These are phyloP conservation scores for Tragelaphus scriptus DNA, from an alignment of 2,113 vertebrate genomes.

Conservation along the genomic window DNA sequence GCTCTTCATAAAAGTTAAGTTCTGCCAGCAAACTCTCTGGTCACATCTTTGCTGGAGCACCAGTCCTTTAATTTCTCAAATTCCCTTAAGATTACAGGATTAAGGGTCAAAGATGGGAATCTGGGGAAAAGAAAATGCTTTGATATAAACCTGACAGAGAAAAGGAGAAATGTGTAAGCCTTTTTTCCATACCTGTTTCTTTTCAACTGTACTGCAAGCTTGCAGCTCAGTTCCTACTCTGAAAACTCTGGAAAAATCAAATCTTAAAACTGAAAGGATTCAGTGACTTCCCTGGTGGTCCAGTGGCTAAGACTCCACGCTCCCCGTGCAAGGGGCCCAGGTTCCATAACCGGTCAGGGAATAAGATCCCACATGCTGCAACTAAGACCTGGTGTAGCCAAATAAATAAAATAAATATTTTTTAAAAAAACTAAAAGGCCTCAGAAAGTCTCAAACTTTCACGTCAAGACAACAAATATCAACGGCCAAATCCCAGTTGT, in stretches of 20 bases:
- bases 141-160: slow-evolving; percentile 28
- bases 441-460: not conserved
- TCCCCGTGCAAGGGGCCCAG: not conserved
- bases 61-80: not conserved
- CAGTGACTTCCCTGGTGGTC: not conserved
- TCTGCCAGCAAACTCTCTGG: not conserved
- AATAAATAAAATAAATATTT: not conserved
- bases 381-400: not conserved
- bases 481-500: not conserved
- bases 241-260: not conserved
- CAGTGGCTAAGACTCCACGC: not conserved
- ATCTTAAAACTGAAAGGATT: not conserved
- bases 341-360: not conserved
- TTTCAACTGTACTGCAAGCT: not conserved
- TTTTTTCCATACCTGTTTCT: not conserved
- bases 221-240: not conserved
- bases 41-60: not conserved
- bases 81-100: not conserved
- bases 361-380: not conserved
- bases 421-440: not conserved
- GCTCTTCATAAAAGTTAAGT: not conserved
- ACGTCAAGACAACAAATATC: not conserved
- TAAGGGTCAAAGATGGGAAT: slow-evolving; percentile 32
- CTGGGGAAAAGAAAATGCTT: not conserved
- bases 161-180: not conserved